Conservation (phyloP, 2,888 invertebrate genomes). For the Orgyia antiqua region DNA sequence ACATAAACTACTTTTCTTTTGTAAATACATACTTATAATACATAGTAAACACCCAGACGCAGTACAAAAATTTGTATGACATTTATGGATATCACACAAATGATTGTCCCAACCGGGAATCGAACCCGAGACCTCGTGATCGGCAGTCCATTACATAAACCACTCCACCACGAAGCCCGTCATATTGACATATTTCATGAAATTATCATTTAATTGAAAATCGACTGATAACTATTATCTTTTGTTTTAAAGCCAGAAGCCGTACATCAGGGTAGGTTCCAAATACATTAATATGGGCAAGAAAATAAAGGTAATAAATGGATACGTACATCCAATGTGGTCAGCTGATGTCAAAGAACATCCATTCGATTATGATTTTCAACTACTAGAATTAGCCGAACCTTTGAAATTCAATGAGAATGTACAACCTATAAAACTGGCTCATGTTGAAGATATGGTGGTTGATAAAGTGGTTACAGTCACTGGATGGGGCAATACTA, state of each 20-base stretch:
- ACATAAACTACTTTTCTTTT: no score
- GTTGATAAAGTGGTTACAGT: conserved; percentile 62
- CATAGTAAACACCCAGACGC: no score
- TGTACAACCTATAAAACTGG: conserved; percentile 58
- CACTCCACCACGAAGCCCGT: no score
- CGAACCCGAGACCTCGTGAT: no score
- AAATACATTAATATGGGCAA: conserved; percentile 54
- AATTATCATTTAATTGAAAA: no score
- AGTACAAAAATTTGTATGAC: no score
- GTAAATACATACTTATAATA: no score
- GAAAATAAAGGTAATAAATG: conserved; percentile 35
- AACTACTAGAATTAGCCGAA: conserved; percentile 50
- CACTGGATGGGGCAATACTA: conserved; percentile 69
- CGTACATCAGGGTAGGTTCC: conserved; percentile 57
- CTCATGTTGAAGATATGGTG: conserved; percentile 60
- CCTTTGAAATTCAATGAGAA: conserved; percentile 48
- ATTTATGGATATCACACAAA: no score
- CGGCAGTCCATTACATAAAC: no score
- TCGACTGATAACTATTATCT: no score
- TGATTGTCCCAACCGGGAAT: no score
- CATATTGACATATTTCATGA: no score
- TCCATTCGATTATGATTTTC: conserved; percentile 65
- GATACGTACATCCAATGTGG: conserved; percentile 56
- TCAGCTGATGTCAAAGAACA: conserved; percentile 46
- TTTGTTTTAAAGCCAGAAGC: conserved; percentile 48